Conservation (phyloP, 2,888 invertebrate genomes). For the Oscheius myriophilus region DNA sequence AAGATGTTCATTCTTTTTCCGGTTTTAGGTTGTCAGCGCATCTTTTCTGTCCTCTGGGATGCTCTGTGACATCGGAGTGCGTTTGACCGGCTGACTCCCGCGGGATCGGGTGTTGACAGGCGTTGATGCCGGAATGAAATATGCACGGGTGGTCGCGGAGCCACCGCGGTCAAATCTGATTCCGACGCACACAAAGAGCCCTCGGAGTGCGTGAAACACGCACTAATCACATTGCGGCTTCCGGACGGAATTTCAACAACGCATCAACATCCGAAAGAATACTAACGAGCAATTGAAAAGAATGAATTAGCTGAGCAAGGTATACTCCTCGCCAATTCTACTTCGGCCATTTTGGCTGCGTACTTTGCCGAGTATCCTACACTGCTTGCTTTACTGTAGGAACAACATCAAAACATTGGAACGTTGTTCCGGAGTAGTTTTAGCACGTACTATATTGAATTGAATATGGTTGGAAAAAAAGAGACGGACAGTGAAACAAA, state of each 20-base stretch:
- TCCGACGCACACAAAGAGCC: too few relatives aligned
- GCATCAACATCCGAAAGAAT: constrained; percentile 3
- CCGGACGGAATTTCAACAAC: constrained; percentile 23
- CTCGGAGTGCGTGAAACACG: constrained; percentile 16
- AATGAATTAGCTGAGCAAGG: neutral
- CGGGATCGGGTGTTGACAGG: constrained; percentile 23
- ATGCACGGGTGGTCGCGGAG: constrained; percentile 12
- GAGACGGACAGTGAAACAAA: too few relatives aligned
- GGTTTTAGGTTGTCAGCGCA: too few relatives aligned
- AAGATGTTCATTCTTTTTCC: too few relatives aligned
- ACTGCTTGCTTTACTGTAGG: neutral
- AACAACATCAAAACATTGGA: neutral
- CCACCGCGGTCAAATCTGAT: too few relatives aligned
- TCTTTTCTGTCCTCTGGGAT: too few relatives aligned
- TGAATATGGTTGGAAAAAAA: too few relatives aligned
- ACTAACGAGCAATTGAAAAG: neutral
- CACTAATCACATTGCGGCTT: constrained; percentile 22
- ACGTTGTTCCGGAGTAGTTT: too few relatives aligned
- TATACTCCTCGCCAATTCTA: neutral
- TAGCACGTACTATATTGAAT: too few relatives aligned
- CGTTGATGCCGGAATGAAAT: constrained; percentile 26
- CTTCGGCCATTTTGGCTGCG: too few relatives aligned
- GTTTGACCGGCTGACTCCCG: constrained; percentile 18
- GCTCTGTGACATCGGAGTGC: too few relatives aligned
- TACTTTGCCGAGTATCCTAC: too few relatives aligned